phyloP scores from a whole-genome alignment of 2,113 vertebrate genomes.

The Mastomys coucha region DNA sequence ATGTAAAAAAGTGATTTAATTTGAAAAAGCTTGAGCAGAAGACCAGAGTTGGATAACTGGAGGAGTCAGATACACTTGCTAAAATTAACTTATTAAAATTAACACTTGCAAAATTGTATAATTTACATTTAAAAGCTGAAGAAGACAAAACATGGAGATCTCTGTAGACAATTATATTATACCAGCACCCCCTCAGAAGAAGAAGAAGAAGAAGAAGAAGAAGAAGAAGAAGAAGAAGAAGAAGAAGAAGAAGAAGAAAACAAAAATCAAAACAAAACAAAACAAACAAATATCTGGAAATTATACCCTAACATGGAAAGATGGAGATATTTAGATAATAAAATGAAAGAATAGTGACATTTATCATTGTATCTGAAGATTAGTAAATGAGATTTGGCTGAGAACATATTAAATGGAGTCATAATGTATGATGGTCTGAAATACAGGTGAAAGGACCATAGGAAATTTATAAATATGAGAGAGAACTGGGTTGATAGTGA shows the following conservation, averaged over 20 bases:
- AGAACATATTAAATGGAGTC: background rate
- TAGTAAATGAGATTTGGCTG: background rate
- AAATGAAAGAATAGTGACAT: background rate
- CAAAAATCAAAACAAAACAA: background rate
- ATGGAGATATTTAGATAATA: background rate
- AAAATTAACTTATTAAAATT: constrained; percentile 20
- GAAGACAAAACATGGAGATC: background rate
- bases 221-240: no score
- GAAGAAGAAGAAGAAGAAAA: background rate
- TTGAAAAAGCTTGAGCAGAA: constrained; percentile 40
- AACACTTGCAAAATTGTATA: constrained; percentile 18
- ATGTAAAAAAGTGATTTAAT: constrained; percentile 46
- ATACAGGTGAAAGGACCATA: background rate
- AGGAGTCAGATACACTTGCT: background rate
- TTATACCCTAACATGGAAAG: background rate
- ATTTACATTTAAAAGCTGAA: constrained; percentile 19
- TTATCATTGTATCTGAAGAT: background rate
- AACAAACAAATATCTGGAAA: background rate
- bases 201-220: no score
- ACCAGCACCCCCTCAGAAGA: background rate
- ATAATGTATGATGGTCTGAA: background rate
- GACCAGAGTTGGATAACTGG: constrained; percentile 12
- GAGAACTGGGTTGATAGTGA: background rate
- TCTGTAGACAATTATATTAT: constrained; percentile 6
- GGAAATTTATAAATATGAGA: background rate